Base-by-base conservation (phyloP, 2,797 vertebrate genomes). In the Iguana delicatissima region DNA sequence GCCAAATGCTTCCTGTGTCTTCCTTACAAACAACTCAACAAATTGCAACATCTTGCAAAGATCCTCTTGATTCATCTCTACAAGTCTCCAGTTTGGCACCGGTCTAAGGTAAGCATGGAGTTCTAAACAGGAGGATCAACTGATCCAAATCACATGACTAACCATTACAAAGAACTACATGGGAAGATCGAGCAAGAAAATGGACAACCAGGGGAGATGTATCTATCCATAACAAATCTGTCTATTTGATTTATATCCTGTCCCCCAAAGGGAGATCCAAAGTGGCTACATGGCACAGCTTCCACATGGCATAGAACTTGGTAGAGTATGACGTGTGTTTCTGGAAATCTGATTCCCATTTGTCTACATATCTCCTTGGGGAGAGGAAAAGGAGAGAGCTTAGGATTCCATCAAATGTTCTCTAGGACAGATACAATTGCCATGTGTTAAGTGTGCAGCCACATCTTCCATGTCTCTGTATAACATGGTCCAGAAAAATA, bases 381-480 rank as follows among this genome's bases (percentile, higher is more conserved):
- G 20, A 32, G 7, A 4, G 77, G 9, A 22, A 1, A 12, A 82
- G 26, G 8, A 16, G 24, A 18, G n/a, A 29, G 38, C 32, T 88
- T 90, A 86, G 92, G 50, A 89, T 93, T 62, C 74, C 64, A 12
- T 3, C 1, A 76, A 67, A 32, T 80, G 76, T 80, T 50, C 12
- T 88, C 55, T 80, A 87, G 88, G 84, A 84, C 1, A 14, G 50
- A 81, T 64, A 24, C 16, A 79, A 46, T 87, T 91, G 90, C 87
- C 89, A 92, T 79, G 81, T 24, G 91, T 18, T 32, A 18, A 64
- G 55, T n/a, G 91, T 79, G 24, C 86, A 91, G 69, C 64, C 10
- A 32, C 50, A 12, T 52, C 89, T 90, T 85, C 46, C 81, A 90
- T 86, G 89, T 90, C 92, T 46, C 72, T 57, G 22, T 59, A 88